A percentile compares a stretch with the other conserved stretches of the same genome.
Conservation (phyloP, 2,797 vertebrate genomes). For the Gorsachius magnificus region DNA sequence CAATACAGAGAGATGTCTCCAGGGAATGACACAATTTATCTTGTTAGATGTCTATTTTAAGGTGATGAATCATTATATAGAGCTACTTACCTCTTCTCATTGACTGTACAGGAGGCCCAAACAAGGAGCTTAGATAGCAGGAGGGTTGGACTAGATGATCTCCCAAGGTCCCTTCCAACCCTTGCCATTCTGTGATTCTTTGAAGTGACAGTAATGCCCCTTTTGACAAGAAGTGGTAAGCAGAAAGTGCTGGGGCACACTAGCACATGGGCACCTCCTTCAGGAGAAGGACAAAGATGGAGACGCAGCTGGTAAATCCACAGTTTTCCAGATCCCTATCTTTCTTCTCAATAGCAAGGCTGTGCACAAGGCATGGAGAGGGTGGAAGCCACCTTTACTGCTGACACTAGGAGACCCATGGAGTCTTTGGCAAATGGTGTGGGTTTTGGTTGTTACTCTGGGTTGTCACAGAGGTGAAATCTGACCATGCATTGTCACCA, state of each 20-base stretch:
- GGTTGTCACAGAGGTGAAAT: not conserved
- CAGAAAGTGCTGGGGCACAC: not conserved
- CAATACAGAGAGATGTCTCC: not conserved
- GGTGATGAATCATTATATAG: not conserved
- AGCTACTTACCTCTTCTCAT: not conserved
- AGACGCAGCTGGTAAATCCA: not conserved
- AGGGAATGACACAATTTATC: not conserved
- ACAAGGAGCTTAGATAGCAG: not conserved
- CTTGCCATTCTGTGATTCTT: too few species aligned
- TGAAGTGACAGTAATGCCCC: not conserved
- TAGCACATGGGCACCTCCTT: not conserved
- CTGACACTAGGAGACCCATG: not conserved
- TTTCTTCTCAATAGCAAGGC: not conserved
- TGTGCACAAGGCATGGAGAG: not conserved
- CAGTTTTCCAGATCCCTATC: not conserved
- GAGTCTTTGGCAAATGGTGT: not conserved
- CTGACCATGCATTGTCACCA: not conserved
- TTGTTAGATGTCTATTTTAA: not conserved
- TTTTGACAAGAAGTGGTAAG: not conserved
- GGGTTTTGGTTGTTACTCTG: not conserved
- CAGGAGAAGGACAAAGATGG: not conserved
- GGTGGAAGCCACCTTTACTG: not conserved
- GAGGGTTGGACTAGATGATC: too few species aligned
- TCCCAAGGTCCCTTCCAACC: too few species aligned
- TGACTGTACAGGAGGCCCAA: not conserved